A percentile compares a stretch with the other conserved stretches of the same genome.
These are phyloP conservation scores for Aphodius granarius DNA, from an alignment of 2,888 invertebrate genomes.

Conservation along the genomic window DNA sequence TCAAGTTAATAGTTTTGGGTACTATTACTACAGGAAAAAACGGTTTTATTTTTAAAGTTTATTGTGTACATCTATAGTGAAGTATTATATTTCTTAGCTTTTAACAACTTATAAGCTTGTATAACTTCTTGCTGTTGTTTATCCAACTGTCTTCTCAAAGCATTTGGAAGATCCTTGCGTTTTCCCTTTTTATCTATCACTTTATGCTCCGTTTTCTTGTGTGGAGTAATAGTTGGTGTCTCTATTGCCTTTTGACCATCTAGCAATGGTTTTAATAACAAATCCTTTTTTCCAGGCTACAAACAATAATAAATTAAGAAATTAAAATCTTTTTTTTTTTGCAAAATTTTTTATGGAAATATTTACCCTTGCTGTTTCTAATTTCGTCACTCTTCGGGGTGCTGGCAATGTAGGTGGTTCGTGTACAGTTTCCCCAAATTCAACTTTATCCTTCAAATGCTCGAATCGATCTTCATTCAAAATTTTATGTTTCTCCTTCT, in stretches of 20 bases:
- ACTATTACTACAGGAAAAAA: too few relatives aligned
- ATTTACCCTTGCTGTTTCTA: conserved; percentile 53
- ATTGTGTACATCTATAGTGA: not conserved
- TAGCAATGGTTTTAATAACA: conserved; percentile 63
- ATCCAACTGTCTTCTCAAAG: conserved; percentile 62
- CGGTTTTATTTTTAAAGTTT: not conserved
- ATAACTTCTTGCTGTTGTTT: conserved; percentile 61
- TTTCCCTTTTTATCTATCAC: conserved; percentile 59
- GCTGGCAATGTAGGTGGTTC: conserved; percentile 68
- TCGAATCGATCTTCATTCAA: conserved; percentile 55
- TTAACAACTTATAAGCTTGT: conserved; percentile 62
- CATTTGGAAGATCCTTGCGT: conserved; percentile 62
- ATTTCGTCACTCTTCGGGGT: conserved; percentile 56
- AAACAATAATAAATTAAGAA: conserved; percentile 38
- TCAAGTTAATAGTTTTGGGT: too few relatives aligned
- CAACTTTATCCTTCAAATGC: conserved; percentile 61
- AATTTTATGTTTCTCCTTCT: conserved; percentile 52
- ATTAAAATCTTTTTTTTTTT: conserved; percentile 2
- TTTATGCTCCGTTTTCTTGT: conserved; percentile 40
- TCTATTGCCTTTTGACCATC: conserved; percentile 25
- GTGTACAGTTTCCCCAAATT: conserved; percentile 76
- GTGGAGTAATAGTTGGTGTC: not conserved
- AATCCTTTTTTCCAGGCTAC: conserved; percentile 66
- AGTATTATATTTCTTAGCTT: conserved; percentile 45
- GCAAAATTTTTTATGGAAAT: too few relatives aligned